phyloP scores from a whole-genome alignment of 2,888 invertebrate genomes.

The Athalia rosae region DNA sequence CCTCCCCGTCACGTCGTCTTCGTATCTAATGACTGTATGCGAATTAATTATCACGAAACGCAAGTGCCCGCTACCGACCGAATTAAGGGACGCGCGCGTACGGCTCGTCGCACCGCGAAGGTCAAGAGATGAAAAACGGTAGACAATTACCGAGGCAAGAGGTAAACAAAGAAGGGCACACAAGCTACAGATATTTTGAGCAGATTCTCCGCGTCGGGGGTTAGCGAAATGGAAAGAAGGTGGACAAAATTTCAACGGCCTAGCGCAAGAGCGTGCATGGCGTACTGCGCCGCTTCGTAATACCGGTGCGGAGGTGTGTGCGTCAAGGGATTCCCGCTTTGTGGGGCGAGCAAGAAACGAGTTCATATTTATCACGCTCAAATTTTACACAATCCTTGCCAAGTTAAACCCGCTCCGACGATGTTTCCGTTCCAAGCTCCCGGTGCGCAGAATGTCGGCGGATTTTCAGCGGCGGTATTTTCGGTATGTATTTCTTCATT shows the following conservation, averaged over 20 bases:
- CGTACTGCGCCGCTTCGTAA: background rate
- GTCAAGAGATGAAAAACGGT: constrained; percentile 10
- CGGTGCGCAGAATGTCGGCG: constrained; percentile 20
- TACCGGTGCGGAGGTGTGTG: background rate
- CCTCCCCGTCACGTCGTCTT: background rate
- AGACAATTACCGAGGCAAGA: constrained; percentile 9
- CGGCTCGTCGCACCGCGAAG: background rate
- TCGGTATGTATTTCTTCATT: constrained; percentile 17
- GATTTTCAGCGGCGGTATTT: constrained; percentile 31
- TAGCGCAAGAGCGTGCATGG: background rate
- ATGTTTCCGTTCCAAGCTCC: constrained; percentile 21
- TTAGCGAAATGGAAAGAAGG: background rate
- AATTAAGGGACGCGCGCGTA: background rate
- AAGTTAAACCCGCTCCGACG: constrained; percentile 33
- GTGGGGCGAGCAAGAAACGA: constrained; percentile 28
- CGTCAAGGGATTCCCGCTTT: constrained; percentile 36
- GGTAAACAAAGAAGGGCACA: constrained; percentile 8
- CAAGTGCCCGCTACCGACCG: background rate
- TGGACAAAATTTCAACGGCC: constrained; percentile 17
- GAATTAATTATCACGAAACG: constrained; percentile 15
- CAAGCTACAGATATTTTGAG: constrained; percentile 17
- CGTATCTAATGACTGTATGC: background rate
- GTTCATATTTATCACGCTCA: constrained; percentile 39
- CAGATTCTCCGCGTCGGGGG: constrained; percentile 14
- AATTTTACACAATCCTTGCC: constrained; percentile 44